These are phyloP conservation scores for Apamea anceps DNA, from an alignment of 2,888 invertebrate species.

Conservation along the genomic window DNA sequence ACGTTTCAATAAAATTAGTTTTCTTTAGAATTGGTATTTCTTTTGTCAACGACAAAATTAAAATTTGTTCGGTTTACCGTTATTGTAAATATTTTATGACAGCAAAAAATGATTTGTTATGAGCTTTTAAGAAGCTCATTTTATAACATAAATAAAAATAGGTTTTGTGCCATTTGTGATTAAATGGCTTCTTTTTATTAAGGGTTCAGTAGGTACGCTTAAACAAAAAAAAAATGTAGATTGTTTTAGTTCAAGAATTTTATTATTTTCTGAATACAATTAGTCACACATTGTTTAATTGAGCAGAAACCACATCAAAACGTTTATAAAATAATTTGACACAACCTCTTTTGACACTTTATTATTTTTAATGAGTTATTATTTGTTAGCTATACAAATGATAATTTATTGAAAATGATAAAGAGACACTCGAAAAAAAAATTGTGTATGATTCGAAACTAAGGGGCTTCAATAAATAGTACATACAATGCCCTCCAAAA, in stretches of 20 bases:
- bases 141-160: conserved; percentile 15
- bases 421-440: no score
- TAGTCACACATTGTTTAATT: neutral
- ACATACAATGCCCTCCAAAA: neutral
- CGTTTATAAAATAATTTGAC: neutral
- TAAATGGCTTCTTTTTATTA: neutral
- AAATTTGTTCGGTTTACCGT: neutral
- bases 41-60: neutral
- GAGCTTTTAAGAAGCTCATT: conserved; percentile 1
- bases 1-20: neutral
- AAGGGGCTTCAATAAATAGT: neutral
- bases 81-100: conserved; percentile 8
- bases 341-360: neutral
- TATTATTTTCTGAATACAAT: neutral
- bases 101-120: neutral
- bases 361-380: neutral
- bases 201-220: neutral
- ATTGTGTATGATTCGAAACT: neutral
- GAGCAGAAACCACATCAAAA: neutral
- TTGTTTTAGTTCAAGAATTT: neutral
- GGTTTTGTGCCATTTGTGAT: neutral
- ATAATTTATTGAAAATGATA: no score
- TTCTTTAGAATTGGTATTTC: conserved; percentile 5
- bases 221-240: neutral
- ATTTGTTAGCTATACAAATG: neutral